Conservation (phyloP, 2,797 vertebrate genomes). For the Helicolenus hilgendorfi region DNA sequence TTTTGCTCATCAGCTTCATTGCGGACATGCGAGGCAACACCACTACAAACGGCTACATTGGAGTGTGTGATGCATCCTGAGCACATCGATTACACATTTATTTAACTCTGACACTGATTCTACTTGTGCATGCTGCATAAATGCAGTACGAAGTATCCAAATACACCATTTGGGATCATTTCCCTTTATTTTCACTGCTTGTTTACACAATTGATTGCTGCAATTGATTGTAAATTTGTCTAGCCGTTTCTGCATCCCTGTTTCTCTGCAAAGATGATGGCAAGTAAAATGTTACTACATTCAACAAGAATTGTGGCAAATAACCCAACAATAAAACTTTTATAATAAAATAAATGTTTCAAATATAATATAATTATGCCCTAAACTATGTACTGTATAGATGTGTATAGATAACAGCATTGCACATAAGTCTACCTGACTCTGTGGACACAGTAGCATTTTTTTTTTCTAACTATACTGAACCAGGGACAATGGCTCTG, state of each 20-base stretch:
- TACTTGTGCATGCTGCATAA: conserved; percentile 9
- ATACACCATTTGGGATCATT: neutral
- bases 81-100: neutral
- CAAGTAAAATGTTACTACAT: conserved; percentile 19
- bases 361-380: neutral
- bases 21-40: neutral
- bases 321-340: conserved; percentile 2
- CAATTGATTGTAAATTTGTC: conserved; percentile 19
- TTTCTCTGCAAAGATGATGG: conserved; percentile 2
- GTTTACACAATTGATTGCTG: neutral
- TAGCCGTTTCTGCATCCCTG: neutral
- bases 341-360: conserved; percentile 2
- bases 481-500: conserved; percentile 35
- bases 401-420: conserved; percentile 43
- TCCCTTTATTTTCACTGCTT: conserved; percentile 14
- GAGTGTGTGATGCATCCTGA: conserved; percentile 6
- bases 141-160: conserved; percentile 26
- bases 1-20: conserved; percentile 23
- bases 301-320: neutral
- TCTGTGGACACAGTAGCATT: conserved; percentile 43
- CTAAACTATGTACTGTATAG: conserved; percentile 49
- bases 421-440: conserved; percentile 45
- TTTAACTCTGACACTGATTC: conserved; percentile 9
- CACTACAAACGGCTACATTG: neutral
- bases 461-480: conserved; percentile 22